phyloP scores from a whole-genome alignment of 2,797 vertebrate genomes.

The Microctenopoma lineatum region DNA sequence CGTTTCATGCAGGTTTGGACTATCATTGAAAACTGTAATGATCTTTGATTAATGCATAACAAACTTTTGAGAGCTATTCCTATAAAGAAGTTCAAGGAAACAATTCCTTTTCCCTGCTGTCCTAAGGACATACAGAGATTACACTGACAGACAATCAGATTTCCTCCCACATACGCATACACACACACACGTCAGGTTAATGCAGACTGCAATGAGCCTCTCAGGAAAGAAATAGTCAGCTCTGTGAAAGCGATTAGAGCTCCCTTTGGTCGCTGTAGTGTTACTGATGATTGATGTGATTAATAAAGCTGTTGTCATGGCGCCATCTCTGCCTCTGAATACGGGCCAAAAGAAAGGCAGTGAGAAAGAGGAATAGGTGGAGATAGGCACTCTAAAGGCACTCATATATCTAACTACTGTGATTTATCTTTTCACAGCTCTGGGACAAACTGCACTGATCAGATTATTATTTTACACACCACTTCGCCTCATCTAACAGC shows the following conservation, averaged over 20 bases:
- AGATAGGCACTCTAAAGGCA: slow-evolving; percentile 55
- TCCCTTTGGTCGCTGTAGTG: slow-evolving; percentile 74
- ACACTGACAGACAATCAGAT: slow-evolving; percentile 63
- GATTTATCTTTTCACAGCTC: slow-evolving; percentile 61
- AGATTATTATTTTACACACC: slow-evolving; percentile 66
- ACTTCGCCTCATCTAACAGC: slow-evolving; percentile 39
- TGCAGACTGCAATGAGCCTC: slow-evolving; percentile 66
- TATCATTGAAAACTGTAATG: no score
- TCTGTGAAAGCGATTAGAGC: slow-evolving; percentile 74
- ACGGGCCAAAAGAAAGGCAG: slow-evolving; percentile 54
- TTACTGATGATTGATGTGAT: slow-evolving; percentile 85
- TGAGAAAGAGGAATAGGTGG: slow-evolving; percentile 35
- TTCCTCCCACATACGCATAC: slow-evolving; percentile 40
- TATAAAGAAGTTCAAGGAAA: slow-evolving; percentile 67
- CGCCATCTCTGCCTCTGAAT: slow-evolving; percentile 68
- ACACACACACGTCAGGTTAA: slow-evolving; percentile 61
- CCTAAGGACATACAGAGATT: slow-evolving; percentile 36
- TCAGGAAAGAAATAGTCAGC: slow-evolving; percentile 73
- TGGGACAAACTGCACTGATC: slow-evolving; percentile 60
- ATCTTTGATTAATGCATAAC: no score
- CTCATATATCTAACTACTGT: slow-evolving; percentile 53
- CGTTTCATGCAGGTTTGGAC: no score
- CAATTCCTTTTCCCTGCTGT: slow-evolving; percentile 39
- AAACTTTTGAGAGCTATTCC: slow-evolving; percentile 52
- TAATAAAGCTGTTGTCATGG: slow-evolving; percentile 85